Conservation (phyloP, 2,797 vertebrate genomes). For the Lophura swinhoii region DNA sequence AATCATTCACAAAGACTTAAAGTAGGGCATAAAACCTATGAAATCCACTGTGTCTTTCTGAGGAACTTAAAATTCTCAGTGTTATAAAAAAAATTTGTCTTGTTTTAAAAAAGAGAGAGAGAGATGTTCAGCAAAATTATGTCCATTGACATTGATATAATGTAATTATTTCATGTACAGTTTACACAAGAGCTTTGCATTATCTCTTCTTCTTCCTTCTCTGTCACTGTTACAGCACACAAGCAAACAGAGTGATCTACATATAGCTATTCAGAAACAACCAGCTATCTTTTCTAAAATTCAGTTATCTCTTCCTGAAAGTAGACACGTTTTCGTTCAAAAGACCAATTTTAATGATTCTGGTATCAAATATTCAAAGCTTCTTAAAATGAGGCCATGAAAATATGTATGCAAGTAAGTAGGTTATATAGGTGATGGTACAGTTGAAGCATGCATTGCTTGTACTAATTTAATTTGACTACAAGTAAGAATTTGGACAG, state of each 20-base stretch:
- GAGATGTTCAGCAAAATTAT: neutral
- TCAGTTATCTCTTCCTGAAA: neutral
- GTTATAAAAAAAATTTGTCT: neutral
- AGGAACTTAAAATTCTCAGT: neutral
- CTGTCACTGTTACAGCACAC: neutral
- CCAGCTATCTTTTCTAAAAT: neutral
- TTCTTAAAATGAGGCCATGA: neutral
- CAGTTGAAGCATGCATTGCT: neutral
- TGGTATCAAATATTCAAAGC: neutral
- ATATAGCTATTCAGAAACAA: neutral
- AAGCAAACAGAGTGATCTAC: too few species aligned
- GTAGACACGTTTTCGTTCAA: neutral
- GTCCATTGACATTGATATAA: neutral
- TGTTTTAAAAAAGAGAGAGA: neutral
- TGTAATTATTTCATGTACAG: neutral
- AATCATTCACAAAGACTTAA: constrained; percentile 21
- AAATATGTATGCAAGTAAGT: neutral
- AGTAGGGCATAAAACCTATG: constrained; percentile 4
- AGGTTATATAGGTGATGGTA: neutral
- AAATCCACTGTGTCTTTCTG: neutral
- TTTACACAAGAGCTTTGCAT: neutral
- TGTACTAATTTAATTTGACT: neutral
- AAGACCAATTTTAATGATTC: neutral
- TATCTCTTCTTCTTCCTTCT: neutral
- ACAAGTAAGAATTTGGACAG: neutral